Evolutionary conservation across 2,113 vertebrate genomes (phyloP).

Genomic region (Syngnathoides biaculeatus): DNA sequence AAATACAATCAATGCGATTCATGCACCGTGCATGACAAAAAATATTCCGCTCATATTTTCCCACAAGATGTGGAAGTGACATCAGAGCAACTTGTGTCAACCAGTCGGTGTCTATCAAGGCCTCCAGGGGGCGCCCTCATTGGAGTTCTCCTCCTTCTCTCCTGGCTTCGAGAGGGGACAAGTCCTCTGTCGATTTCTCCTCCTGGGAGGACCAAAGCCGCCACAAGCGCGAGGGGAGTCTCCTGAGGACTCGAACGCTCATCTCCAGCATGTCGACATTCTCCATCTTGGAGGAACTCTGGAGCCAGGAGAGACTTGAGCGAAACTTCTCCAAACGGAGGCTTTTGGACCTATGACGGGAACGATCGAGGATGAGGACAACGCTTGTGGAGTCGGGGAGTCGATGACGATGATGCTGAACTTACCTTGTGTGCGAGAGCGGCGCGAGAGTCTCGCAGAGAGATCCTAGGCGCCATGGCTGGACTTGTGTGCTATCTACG

Average conservation of each 20-base stretch:
- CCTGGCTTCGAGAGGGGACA: slow-evolving; percentile 28
- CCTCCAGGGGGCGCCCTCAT: slow-evolving; percentile 54
- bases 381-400: not conserved
- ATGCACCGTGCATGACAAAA: too few species aligned
- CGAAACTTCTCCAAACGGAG: slow-evolving; percentile 66
- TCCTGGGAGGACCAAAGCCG: slow-evolving; percentile 38
- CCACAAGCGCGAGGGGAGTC: slow-evolving; percentile 37
- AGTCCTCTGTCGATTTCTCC: slow-evolving; percentile 33
- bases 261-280: slow-evolving; percentile 69
- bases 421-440: slow-evolving; percentile 65
- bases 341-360: slow-evolving; percentile 56
- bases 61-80: slow-evolving; percentile 12
- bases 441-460: slow-evolving; percentile 46
- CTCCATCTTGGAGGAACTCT: slow-evolving; percentile 67
- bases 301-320: slow-evolving; percentile 63
- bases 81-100: not conserved
- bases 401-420: not conserved
- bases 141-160: slow-evolving; percentile 45
- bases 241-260: slow-evolving; percentile 48
- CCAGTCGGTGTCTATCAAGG: slow-evolving; percentile 64
- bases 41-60: slow-evolving; percentile 5
- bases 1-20: too few species aligned
- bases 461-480: slow-evolving; percentile 64
- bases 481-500: slow-evolving; percentile 52
- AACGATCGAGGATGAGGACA: slow-evolving; percentile 5